Base-by-base conservation (phyloP, 2,888 invertebrate species). In the Entomobrya multifasciata region DNA sequence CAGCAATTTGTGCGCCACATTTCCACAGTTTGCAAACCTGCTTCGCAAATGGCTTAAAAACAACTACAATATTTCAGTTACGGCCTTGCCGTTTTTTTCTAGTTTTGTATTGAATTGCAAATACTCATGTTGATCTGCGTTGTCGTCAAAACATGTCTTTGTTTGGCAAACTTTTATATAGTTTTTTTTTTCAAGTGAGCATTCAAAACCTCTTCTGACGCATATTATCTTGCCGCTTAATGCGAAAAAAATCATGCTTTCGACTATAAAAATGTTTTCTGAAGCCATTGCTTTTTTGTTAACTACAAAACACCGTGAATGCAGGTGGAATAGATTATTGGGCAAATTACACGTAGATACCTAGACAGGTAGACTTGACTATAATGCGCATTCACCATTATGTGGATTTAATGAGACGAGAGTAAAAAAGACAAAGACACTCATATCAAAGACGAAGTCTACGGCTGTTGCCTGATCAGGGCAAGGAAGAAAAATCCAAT, bases 401-500 rank as follows among this genome's bases (percentile, higher is more conserved):
- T 67, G 20, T 67, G 67, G 47, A 67, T 67, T 67, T 67, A 67
- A 67, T 67, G 67, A 67, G 67, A 67, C 44, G 67, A 44, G 47
- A 25, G 67, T 4, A 49, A 20, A 41, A 11, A 44, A 36, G 30
- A 67, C 65, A 67, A 13, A 67, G 11, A n/a, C 47, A 62, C 10
- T 22, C 11, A 65, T 36, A 36, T 36, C 17, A 36, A 65, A 15
- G 67, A 67, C 44, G 44, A 20, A 5, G 67, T 13, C 36, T 36
- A 4, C 8, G 8, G 4, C 36, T 36, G 36, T 6, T 36, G 57
- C 17, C 15, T 36, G 62, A 65, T n/a, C 30, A 25, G 62, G 30
- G 62, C 27, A 41, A 10, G 60, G 4, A 30, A 30, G 30, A 62
- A 0, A 30, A 44, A 44, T 36, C 8, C 8, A 36, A 22, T 20